Evolutionary conservation across 2,113 vertebrate species (phyloP).

Genomic region (Syngnathus floridae): DNA sequence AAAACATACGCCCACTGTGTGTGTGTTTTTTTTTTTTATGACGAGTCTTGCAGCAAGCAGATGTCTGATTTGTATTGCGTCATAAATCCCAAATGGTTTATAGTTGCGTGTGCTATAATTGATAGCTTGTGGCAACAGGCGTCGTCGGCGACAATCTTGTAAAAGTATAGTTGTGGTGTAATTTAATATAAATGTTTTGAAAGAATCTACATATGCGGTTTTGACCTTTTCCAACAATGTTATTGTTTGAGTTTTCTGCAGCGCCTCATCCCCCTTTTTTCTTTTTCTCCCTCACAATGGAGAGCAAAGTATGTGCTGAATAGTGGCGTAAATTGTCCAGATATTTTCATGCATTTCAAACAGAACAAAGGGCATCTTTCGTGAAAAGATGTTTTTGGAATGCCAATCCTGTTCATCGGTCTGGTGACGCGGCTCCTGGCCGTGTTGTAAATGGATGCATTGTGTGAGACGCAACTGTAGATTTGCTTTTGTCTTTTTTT

Average conservation of each 20-base stretch:
- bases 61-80: conserved; percentile 16
- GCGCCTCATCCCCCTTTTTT: background rate
- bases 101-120: background rate
- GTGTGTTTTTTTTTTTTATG: background rate
- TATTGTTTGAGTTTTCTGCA: conserved; percentile 12
- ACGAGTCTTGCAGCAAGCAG: conserved; percentile 14
- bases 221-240: conserved; percentile 15
- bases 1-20: conserved; percentile 12
- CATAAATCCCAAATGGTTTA: conserved; percentile 20
- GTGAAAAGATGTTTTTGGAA: conserved; percentile 29
- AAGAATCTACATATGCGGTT: background rate
- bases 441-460: background rate
- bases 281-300: conserved; percentile 11
- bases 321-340: conserved; percentile 18
- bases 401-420: conserved; percentile 10
- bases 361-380: conserved; percentile 26
- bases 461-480: background rate
- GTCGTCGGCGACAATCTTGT: background rate
- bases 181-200: background rate
- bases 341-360: conserved; percentile 21
- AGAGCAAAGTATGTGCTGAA: conserved; percentile 9
- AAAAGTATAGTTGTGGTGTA: too few relatives aligned
- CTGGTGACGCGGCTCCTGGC: background rate
- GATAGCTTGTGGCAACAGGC: conserved; percentile 18
- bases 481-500: background rate